Conservation (phyloP, 2,797 vertebrate species). For the Coreius guichenoti region DNA sequence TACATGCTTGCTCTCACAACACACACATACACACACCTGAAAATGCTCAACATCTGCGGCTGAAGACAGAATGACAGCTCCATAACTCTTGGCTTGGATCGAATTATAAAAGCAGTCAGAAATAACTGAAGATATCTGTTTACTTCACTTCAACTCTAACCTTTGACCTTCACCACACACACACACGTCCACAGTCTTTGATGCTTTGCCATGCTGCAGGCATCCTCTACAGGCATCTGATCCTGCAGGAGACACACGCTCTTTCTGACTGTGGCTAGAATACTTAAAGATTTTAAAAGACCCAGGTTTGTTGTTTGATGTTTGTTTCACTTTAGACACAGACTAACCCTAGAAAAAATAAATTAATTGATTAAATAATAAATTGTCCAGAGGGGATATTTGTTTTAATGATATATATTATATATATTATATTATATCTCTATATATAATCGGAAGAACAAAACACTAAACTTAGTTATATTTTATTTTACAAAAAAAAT, state of each 20-base stretch:
- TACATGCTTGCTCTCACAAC: slow-evolving; percentile 28
- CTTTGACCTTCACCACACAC: slow-evolving; percentile 13
- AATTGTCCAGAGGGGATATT: neutral
- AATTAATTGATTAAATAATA: neutral
- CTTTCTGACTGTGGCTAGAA: neutral
- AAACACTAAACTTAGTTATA: no score
- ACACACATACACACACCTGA: slow-evolving; percentile 31
- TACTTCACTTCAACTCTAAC: slow-evolving; percentile 33
- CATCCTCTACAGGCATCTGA: neutral
- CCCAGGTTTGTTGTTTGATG: neutral
- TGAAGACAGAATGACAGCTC: slow-evolving; percentile 21
- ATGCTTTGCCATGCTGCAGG: slow-evolving; percentile 13
- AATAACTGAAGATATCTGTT: slow-evolving; percentile 27
- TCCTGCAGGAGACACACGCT: neutral
- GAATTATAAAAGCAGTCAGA: slow-evolving; percentile 37
- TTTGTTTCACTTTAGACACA: neutral
- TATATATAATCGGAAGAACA: no score
- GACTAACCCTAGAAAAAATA: neutral
- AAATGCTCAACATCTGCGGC: neutral
- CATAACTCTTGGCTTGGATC: slow-evolving; percentile 33
- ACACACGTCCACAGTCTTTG: neutral
- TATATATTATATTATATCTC: no score
- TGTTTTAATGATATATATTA: no score
- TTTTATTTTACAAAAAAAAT: neutral
- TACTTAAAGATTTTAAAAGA: neutral